Evolutionary conservation across 2,888 invertebrate species (phyloP).

Genomic region (Pycnomerus fuliginosus): DNA sequence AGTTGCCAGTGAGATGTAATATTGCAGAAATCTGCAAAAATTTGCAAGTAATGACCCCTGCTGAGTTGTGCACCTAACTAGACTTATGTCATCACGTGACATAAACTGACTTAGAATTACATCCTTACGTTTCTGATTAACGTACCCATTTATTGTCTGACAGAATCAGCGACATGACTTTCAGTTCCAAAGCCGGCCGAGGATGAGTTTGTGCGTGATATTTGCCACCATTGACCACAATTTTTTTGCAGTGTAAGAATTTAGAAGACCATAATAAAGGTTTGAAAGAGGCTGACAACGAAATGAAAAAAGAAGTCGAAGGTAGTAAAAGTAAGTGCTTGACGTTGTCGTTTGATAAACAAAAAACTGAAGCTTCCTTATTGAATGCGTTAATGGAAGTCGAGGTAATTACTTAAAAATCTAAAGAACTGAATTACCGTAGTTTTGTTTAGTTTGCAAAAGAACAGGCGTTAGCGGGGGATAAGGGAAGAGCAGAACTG

Average conservation of each 20-base stretch:
- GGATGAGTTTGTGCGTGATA: slow-evolving; percentile 6
- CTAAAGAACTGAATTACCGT: background rate
- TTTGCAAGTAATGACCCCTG: no score
- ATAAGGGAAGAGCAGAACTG: slow-evolving; percentile 56
- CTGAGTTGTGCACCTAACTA: no score
- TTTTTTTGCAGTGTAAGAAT: slow-evolving; percentile 53
- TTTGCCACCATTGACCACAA: slow-evolving; percentile 6
- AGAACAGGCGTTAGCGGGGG: slow-evolving; percentile 52
- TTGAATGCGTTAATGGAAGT: slow-evolving; percentile 48
- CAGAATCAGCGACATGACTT: no score
- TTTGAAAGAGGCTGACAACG: slow-evolving; percentile 55
- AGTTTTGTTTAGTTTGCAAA: slow-evolving; percentile 43
- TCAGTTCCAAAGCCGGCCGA: no score
- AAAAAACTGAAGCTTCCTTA: slow-evolving; percentile 52
- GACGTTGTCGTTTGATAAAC: slow-evolving; percentile 53
- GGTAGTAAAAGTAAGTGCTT: slow-evolving; percentile 51
- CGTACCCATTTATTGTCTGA: no score
- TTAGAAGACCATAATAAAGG: slow-evolving; percentile 57
- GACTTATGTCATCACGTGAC: no score
- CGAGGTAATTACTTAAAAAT: slow-evolving; percentile 35
- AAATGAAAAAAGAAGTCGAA: slow-evolving; percentile 56
- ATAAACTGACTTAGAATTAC: no score
- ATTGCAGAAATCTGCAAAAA: no score
- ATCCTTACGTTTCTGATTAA: no score
- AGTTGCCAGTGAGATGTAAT: no score